Evolutionary conservation across 2,888 invertebrate genomes (phyloP), one percentile per base, ranked within the genome.

Genomic region (Tupiocoris notatus): DNA sequence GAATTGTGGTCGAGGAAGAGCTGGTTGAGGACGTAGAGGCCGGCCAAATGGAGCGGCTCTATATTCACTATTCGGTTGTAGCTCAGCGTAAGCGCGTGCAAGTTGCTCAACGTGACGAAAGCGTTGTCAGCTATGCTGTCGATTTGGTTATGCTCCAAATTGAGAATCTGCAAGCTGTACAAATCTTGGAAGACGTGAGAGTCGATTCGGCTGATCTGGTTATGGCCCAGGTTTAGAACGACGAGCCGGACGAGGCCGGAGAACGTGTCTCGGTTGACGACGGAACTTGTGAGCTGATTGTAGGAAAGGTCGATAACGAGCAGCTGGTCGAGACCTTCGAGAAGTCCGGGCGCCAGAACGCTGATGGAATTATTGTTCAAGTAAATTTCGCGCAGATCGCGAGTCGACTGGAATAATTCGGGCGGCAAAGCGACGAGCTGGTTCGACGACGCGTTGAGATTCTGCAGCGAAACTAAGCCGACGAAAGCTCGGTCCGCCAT

Each of bases 361-460:
- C 89, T 91, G 78, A 96, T 86, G 78, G 92, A 91, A 84, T 96
- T 96, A 84, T 93, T 91, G 82, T 94, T 92, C 80, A 94, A 85
- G 83, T 94, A 92, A 79, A 95, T 88, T 85, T 94, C 94, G 78
- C 92, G 89, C 77, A 94, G 85, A 83, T 94, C 93, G 82, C 91
- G 89, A 78, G 92, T 92, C 81, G 92, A 91, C 66, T 91, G 89
- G 84, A 96, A 94, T 77, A 95, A 84, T 71, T 91, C 91, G 81
- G 92, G 90, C 0, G 96, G 95, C 82, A 96, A 84, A 22, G 90
- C 89, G 81, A 90, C 90, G 81, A 97, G 86, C 80, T 89, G 89
- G 84, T 97, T 97, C 84, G 92, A 91, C 81, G 95, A 93, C 82
- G 95, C 87, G 86, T 96, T 95, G 70, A 97, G 85, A 64, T 92